Evolutionary conservation across 2,888 invertebrate genomes (phyloP).

Genomic region (Rhingia rostrata): DNA sequence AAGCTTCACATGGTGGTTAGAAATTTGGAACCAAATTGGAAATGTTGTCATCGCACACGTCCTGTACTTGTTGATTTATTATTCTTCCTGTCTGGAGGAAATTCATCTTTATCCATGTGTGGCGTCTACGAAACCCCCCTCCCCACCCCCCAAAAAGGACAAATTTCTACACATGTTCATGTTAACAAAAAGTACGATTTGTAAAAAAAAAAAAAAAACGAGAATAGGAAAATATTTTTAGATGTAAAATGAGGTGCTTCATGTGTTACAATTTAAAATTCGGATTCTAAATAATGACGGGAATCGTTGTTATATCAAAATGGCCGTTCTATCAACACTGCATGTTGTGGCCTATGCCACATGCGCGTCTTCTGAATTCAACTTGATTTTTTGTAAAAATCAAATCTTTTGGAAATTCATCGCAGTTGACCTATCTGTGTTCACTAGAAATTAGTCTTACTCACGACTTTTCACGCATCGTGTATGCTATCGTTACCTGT

Average conservation of each 20-base stretch:
- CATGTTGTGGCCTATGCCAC: too few species aligned
- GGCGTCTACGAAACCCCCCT: constrained; percentile 32
- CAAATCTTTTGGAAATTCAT: too few species aligned
- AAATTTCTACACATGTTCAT: constrained; percentile 12
- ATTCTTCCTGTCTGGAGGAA: constrained; percentile 68
- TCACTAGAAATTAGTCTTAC: too few species aligned
- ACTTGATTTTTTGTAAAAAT: too few species aligned
- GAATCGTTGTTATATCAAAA: too few species aligned
- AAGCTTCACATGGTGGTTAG: constrained; percentile 3
- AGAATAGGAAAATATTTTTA: background rate
- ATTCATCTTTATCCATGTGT: constrained; percentile 54
- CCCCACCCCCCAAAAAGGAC: background rate
- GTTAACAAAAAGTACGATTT: constrained; percentile 24
- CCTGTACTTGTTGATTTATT: constrained; percentile 73
- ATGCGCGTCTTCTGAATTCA: too few species aligned
- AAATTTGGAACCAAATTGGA: constrained; percentile 48
- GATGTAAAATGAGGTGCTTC: constrained; percentile 23
- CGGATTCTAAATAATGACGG: too few species aligned
- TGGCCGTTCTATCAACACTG: too few species aligned
- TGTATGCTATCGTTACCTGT: too few species aligned
- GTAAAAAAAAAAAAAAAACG: constrained; percentile 1
- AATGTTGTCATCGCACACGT: constrained; percentile 71
- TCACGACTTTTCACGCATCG: too few species aligned
- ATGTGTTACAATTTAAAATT: constrained; percentile 32
- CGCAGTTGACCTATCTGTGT: too few species aligned